phyloP scores from a whole-genome alignment of 2,113 vertebrate species.

The Urocynchramus pylzowi region DNA sequence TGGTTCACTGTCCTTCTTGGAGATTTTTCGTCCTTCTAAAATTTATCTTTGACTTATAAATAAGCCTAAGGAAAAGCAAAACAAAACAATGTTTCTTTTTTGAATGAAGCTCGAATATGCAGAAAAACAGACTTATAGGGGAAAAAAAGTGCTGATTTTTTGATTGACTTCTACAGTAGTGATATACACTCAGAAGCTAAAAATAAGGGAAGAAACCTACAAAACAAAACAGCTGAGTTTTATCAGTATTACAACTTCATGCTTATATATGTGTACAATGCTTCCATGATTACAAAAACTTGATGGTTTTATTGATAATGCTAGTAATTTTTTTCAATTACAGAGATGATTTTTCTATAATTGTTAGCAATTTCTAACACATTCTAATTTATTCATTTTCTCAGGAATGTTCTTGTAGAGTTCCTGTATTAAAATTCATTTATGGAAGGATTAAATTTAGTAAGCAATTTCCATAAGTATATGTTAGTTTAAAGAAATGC shows the following conservation, averaged over 20 bases:
- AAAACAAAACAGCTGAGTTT: background rate
- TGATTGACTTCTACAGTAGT: background rate
- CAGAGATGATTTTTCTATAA: background rate
- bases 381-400: background rate
- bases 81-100: background rate
- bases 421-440: background rate
- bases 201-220: background rate
- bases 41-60: background rate
- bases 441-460: background rate
- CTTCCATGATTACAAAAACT: background rate
- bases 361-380: background rate
- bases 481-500: background rate
- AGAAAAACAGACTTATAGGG: background rate
- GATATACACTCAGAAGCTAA: background rate
- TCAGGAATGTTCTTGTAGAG: background rate
- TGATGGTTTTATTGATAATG: background rate
- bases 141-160: background rate
- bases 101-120: background rate
- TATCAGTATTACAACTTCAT: background rate
- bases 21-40: background rate
- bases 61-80: background rate
- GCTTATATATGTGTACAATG: background rate
- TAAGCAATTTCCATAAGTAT: background rate
- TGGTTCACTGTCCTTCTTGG: background rate
- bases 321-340: background rate